Conservation (phyloP, 1,140 invertebrate species). For the Solenopsis fugax region DNA sequence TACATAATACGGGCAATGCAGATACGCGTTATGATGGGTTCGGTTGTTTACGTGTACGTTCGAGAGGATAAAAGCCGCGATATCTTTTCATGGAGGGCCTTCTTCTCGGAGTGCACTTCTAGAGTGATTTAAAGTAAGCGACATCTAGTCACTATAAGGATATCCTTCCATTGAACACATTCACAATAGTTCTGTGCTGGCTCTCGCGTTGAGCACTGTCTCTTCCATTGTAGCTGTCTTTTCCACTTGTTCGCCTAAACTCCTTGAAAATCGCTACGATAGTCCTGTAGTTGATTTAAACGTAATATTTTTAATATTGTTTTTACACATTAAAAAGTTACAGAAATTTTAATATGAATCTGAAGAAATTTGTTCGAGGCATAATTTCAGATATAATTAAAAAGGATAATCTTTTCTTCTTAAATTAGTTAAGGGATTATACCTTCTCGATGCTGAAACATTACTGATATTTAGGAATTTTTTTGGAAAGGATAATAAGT, state of each 20-base stretch:
- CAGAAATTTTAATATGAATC: not conserved
- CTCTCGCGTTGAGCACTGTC: not conserved
- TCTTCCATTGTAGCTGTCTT: not conserved
- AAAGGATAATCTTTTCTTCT: no score
- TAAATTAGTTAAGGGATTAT: not conserved
- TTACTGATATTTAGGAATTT: no score
- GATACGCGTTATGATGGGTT: constrained; percentile 32
- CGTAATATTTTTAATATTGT: not conserved
- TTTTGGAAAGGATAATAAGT: no score
- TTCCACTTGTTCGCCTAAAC: not conserved
- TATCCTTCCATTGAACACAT: not conserved
- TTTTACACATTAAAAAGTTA: not conserved
- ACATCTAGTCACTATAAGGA: not conserved
- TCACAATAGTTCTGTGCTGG: not conserved
- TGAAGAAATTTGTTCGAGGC: no score
- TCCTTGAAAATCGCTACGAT: not conserved
- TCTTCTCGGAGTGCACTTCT: constrained; percentile 5
- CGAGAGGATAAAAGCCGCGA: constrained; percentile 23
- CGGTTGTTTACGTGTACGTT: constrained; percentile 31
- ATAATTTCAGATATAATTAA: no score
- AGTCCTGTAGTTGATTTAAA: not conserved
- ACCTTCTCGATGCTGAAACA: no score
- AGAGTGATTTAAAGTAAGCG: not conserved
- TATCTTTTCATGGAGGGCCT: constrained; percentile 7
- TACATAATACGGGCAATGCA: constrained; percentile 38